phyloP scores from a whole-genome alignment of 2,797 vertebrate species.

The Anableps anableps region DNA sequence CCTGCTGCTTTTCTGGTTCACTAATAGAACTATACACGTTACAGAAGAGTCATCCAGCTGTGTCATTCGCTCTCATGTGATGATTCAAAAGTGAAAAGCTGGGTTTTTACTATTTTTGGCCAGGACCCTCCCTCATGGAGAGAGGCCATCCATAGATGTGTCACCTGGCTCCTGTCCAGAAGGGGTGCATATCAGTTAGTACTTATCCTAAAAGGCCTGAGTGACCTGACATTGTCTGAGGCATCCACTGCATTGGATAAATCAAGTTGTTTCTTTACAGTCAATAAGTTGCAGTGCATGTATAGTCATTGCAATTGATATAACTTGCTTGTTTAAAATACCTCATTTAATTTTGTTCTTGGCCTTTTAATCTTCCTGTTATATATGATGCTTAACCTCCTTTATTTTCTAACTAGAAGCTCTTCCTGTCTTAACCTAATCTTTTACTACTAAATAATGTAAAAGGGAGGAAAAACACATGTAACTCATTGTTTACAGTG shows the following conservation, averaged over 20 bases:
- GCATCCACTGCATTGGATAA: background rate
- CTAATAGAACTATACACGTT: conserved; percentile 53
- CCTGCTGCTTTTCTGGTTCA: conserved; percentile 34
- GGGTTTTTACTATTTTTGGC: conserved; percentile 72
- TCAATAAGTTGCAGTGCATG: background rate
- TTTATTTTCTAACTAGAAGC: too few relatives aligned
- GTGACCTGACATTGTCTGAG: conserved; percentile 10
- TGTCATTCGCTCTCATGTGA: conserved; percentile 52
- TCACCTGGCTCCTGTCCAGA: conserved; percentile 51
- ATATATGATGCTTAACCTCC: too few relatives aligned
- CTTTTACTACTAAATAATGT: conserved; percentile 2
- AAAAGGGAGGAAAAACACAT: conserved; percentile 15
- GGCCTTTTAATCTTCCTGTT: too few relatives aligned
- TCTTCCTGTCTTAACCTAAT: background rate
- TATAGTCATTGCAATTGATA: background rate
- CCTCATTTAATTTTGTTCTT: background rate
- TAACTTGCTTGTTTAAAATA: background rate
- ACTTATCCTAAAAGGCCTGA: conserved; percentile 17
- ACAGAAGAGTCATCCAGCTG: conserved; percentile 50
- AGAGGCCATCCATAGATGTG: conserved; percentile 57
- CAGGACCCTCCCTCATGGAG: conserved; percentile 30
- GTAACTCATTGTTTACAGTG: background rate
- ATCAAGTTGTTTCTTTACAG: background rate
- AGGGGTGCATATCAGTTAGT: conserved; percentile 38
- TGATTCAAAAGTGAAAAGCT: conserved; percentile 61